These are phyloP conservation scores for Drosophila greeni DNA, from an alignment of 2,888 invertebrate species.

Conservation along the genomic window DNA sequence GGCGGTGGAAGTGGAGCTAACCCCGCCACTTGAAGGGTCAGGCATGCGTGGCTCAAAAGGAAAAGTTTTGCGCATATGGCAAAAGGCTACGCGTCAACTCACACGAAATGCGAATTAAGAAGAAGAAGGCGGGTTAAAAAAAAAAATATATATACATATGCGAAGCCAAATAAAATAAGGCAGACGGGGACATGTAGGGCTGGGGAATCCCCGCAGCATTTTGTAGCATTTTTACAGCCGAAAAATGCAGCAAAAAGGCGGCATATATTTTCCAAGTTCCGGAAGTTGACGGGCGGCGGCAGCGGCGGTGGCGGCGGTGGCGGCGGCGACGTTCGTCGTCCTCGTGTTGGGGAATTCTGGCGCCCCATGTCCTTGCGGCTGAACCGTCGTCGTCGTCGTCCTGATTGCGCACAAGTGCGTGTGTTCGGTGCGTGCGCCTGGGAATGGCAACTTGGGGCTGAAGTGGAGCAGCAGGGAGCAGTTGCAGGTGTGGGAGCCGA, in stretches of 20 bases:
- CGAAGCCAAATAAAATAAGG: constrained; percentile 5
- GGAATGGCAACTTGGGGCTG: constrained; percentile 41
- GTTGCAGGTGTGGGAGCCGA: constrained; percentile 30
- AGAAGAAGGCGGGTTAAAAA: constrained; percentile 8
- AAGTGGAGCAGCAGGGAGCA: constrained; percentile 52
- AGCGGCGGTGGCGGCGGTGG: neutral
- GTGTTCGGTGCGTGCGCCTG: constrained; percentile 57
- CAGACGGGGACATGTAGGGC: neutral
- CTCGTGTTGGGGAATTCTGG: constrained; percentile 4
- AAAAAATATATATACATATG: neutral
- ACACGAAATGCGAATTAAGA: constrained; percentile 72
- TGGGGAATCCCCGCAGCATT: constrained; percentile 11
- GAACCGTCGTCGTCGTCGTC: constrained; percentile 52
- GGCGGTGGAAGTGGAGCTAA: constrained; percentile 12
- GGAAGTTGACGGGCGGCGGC: constrained; percentile 7
- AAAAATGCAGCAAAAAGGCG: constrained; percentile 12
- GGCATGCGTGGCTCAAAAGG: constrained; percentile 71
- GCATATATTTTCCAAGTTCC: constrained; percentile 6
- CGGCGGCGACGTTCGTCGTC: neutral
- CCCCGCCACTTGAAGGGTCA: constrained; percentile 60
- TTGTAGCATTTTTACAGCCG: constrained; percentile 36
- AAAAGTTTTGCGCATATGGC: constrained; percentile 66
- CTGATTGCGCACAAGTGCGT: constrained; percentile 71
- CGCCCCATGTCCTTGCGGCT: constrained; percentile 25
- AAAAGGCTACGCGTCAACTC: constrained; percentile 73